phyloP scores from a whole-genome alignment of 1,140 invertebrate species.

The Aphaenogaster ashmeadi region DNA sequence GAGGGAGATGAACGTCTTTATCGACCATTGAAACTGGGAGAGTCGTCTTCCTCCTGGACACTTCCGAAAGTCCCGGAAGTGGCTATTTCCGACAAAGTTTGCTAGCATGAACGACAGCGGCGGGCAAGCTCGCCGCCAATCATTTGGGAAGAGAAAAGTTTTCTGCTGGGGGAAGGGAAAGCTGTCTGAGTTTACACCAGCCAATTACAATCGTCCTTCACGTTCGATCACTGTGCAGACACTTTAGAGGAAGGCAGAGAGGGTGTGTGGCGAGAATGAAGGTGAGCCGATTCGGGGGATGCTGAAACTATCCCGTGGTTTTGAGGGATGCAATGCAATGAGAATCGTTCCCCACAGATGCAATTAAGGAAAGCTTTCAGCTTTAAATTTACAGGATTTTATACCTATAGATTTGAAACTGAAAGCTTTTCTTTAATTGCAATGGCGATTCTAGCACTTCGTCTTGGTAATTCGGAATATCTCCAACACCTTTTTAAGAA shows the following conservation, averaged over 20 bases:
- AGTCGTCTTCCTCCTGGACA: conserved; percentile 15
- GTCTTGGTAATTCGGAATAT: neutral
- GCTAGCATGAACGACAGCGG: conserved; percentile 23
- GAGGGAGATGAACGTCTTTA: neutral
- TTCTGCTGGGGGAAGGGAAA: neutral
- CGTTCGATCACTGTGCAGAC: conserved; percentile 32
- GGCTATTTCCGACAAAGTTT: conserved; percentile 57
- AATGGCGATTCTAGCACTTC: neutral
- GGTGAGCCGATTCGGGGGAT: conserved; percentile 16
- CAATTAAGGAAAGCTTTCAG: conserved; percentile 44
- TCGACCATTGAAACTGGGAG: conserved; percentile 4
- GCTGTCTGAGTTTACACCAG: conserved; percentile 39
- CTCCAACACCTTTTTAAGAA: neutral
- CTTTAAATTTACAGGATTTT: conserved; percentile 1
- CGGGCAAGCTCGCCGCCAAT: conserved; percentile 45
- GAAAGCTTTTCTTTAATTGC: conserved; percentile 14
- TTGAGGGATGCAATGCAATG: conserved; percentile 3
- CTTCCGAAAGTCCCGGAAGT: conserved; percentile 43
- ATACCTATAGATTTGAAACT: neutral
- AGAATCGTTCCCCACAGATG: neutral
- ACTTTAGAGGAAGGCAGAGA: neutral
- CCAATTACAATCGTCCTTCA: conserved; percentile 55
- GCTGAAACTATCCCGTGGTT: conserved; percentile 24
- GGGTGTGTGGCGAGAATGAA: neutral
- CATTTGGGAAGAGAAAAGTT: conserved; percentile 44